These are phyloP conservation scores for Aplidium turbinatum DNA, from an alignment of 23 tunicate species.

Conservation along the genomic window DNA sequence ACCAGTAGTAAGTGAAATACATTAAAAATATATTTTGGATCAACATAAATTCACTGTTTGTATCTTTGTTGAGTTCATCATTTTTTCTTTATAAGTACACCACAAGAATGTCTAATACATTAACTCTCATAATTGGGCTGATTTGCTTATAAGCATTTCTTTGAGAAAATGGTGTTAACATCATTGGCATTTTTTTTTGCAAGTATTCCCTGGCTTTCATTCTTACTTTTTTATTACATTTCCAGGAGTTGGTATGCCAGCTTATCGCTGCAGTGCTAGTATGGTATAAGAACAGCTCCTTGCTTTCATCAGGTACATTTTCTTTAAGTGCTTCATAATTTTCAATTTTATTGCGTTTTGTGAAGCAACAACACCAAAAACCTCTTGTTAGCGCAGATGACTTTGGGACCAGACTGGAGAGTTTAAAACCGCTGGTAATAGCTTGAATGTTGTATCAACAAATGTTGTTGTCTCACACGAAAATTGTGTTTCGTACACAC, in stretches of 20 bases:
- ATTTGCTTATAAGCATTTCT: no score
- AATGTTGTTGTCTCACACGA: constrained; percentile 3
- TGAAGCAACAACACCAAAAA: neutral
- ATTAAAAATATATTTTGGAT: no score
- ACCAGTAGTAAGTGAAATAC: no score
- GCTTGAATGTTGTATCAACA: neutral
- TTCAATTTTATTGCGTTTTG: no score
- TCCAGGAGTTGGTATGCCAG: constrained; percentile 28
- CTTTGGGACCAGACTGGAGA: constrained; percentile 65
- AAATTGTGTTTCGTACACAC: no score
- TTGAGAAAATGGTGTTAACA: no score
- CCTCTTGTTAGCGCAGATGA: constrained; percentile 43
- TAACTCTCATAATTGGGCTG: no score
- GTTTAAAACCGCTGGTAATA: constrained; percentile 61
- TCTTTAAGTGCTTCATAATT: neutral
- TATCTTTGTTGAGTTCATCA: no score
- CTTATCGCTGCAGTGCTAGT: constrained; percentile 42
- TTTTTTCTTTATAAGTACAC: no score
- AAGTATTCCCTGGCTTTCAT: neutral
- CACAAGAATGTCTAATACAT: no score
- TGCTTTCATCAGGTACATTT: constrained; percentile 1
- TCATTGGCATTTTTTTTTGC: neutral
- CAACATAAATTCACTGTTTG: no score
- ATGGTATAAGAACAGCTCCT: constrained; percentile 33
- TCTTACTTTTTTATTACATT: constrained; percentile 5